Conservation (phyloP, 1,140 invertebrate species). For the Atta colombica region DNA sequence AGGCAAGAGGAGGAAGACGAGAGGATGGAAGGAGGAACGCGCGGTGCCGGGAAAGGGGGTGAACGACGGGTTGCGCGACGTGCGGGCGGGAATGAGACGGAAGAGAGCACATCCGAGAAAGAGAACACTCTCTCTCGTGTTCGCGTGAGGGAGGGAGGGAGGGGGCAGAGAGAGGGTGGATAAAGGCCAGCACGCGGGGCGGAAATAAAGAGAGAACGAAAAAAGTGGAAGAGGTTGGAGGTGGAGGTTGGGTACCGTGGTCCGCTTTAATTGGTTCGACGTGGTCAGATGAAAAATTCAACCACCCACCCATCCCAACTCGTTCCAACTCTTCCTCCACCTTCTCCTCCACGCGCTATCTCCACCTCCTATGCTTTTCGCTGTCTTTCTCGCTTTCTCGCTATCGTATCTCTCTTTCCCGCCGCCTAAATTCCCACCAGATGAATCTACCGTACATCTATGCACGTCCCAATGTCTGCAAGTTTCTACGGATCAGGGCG, state of each 20-base stretch:
- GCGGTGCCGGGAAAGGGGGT: slow-evolving; percentile 27
- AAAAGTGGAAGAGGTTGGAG: slow-evolving; percentile 78
- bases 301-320: slow-evolving; percentile 73
- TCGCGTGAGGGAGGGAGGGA: not conserved
- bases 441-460: slow-evolving; percentile 71
- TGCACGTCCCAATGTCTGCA: slow-evolving; percentile 44
- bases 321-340: slow-evolving; percentile 33
- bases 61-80: not conserved
- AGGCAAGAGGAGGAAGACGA: slow-evolving; percentile 67
- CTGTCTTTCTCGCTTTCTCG: slow-evolving; percentile 53
- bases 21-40: slow-evolving; percentile 37
- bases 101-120: slow-evolving; percentile 50
- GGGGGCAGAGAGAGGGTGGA: slow-evolving; percentile 68
- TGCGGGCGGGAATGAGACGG: slow-evolving; percentile 55
- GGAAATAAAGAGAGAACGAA: slow-evolving; percentile 81
- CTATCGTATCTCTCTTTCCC: slow-evolving; percentile 25
- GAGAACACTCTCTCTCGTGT: slow-evolving; percentile 38
- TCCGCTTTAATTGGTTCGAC: slow-evolving; percentile 86
- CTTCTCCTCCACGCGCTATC: slow-evolving; percentile 52
- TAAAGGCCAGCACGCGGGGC: slow-evolving; percentile 78
- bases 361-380: slow-evolving; percentile 53
- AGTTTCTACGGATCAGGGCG: slow-evolving; percentile 41
- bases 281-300: slow-evolving; percentile 86
- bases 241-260: slow-evolving; percentile 80
- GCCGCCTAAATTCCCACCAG: slow-evolving; percentile 65